Conservation (phyloP, 53 echinoderm and acorn worm species). For the Astropecten irregularis region DNA sequence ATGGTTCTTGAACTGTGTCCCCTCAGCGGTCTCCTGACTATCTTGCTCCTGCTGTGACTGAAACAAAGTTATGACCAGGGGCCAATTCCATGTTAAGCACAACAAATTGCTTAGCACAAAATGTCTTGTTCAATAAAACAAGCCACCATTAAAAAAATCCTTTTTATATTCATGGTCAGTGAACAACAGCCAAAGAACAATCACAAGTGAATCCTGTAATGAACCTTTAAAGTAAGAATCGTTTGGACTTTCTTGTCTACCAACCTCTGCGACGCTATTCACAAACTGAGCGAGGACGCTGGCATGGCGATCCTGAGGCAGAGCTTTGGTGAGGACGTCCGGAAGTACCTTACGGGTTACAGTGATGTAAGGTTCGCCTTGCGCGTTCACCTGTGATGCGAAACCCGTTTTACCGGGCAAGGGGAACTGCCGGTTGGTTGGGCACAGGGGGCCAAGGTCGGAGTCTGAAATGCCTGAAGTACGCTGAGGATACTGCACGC, state of each 20-base stretch:
- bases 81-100: too few relatives aligned
- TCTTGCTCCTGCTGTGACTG: conserved; percentile 59
- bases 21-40: conserved; percentile 45
- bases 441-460: conserved; percentile 74
- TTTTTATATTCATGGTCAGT: too few relatives aligned
- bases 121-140: too few relatives aligned
- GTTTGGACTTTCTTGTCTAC: too few relatives aligned
- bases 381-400: conserved; percentile 34
- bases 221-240: too few relatives aligned
- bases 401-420: conserved; percentile 90
- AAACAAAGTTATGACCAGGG: too few relatives aligned
- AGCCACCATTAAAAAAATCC: too few relatives aligned
- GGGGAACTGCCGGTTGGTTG: conserved; percentile 80
- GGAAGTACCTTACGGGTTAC: conserved; percentile 10
- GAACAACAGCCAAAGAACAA: too few relatives aligned
- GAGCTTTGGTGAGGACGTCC: conserved; percentile 70
- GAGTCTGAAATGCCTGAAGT: conserved; percentile 28
- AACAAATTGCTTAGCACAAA: background rate
- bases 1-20: conserved; percentile 57
- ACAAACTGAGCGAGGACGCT: conserved; percentile 80
- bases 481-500: background rate
- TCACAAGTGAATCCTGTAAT: too few relatives aligned
- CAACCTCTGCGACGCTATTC: conserved; percentile 76
- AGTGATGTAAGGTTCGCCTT: background rate
- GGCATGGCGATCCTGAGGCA: conserved; percentile 82